Evolutionary conservation across 2,797 vertebrate species (phyloP), one percentile per base, ranked within the genome.

Genomic region (Furcifer pardalis): DNA sequence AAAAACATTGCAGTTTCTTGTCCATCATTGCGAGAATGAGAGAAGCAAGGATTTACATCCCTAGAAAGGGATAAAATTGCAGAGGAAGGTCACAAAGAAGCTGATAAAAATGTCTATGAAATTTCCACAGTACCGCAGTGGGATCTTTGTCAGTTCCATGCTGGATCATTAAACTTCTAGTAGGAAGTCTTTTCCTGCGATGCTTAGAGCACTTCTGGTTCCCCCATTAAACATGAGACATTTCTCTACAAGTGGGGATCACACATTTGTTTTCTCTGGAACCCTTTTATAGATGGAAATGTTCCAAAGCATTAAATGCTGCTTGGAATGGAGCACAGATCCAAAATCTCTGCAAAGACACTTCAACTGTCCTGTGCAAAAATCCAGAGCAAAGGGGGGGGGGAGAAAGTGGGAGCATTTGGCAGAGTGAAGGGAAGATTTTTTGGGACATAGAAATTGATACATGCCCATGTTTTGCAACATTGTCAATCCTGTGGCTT

Each of bases 261-360:
- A 92, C 84, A 94, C 91, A 84, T 92, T 93, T 96, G 93, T 96
- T 96, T 96, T 95, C 90, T 93, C 95, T 96, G 96, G 96, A 95
- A 95, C 89, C 80, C 85, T 81, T 92, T 94, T 91, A 86, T 37
- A n/a, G 88, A 94, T 95, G 95, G 95, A 96, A 90, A 76, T 79
- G 80, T 91, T 96, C 96, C 96, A 96, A 95, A 91, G 91, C 79
- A 89, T 89, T 94, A 91, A 95, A 94, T 52, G 92, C 89, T 93
- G 92, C 90, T 93, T 72, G 52, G 30, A 77, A 56, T 73, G 79
- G 94, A 94, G 94, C 94, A 93, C 81, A 1, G 79, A 85, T 95
- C 95, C 95, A 96, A 95, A 88, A 87, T 25, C 87, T 92, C 82
- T 79, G 91, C 83, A 80, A 89, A 17, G 3, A 0, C 83, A 37